Base-by-base conservation (phyloP, 2,888 invertebrate species). In the Lasioglossum oenotherae region DNA sequence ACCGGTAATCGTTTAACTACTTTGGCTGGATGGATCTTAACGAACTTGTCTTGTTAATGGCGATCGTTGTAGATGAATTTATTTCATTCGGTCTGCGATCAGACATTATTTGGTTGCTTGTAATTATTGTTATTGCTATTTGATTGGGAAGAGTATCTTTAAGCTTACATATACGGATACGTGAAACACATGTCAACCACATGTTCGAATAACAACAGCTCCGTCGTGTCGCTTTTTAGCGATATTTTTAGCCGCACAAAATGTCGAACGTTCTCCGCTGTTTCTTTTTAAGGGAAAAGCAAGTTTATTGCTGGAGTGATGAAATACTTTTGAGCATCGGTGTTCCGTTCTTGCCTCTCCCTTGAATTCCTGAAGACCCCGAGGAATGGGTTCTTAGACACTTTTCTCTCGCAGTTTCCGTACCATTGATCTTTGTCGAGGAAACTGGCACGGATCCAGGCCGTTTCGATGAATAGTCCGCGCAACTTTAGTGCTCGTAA, bases 361-460 rank as follows among this genome's bases (percentile, higher is more conserved):
- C 16, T 44, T 23, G 69, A 23, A 69, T 38, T 69, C 69, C 19
- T 38, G 38, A 23, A 69, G 38, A 69, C 69, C 23, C 23, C 38
- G 23, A 3, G 38, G 38, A 69, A 69, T 38, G 38, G 23, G 19
- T 69, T 69, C 38, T 69, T 38, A 69, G 69, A 35, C 38, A 69
- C 23, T 35, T 69, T 69, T 69, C 38, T 69, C n/a, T 69, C 23
- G 69, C 38, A 12, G 38, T 69, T 69, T 69, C 69, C 38, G 38
- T 38, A n/a, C 69, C 69, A 4, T 23, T 38, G 69, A 69, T 69
- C 69, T 41, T 10, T 19, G 8, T 64, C 23, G 19, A 16, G 10
- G 31, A 74, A 67, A 53, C 67, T 67, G 73, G 73, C 49, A 78
- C 81, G 31, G 73, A 73, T 78, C 69, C 69, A 69, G 69, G 38